A percentile compares a stretch with the other conserved stretches of the same genome.
Evolutionary conservation across 2,797 vertebrate genomes (phyloP).

Genomic region (Chrosomus eos): DNA sequence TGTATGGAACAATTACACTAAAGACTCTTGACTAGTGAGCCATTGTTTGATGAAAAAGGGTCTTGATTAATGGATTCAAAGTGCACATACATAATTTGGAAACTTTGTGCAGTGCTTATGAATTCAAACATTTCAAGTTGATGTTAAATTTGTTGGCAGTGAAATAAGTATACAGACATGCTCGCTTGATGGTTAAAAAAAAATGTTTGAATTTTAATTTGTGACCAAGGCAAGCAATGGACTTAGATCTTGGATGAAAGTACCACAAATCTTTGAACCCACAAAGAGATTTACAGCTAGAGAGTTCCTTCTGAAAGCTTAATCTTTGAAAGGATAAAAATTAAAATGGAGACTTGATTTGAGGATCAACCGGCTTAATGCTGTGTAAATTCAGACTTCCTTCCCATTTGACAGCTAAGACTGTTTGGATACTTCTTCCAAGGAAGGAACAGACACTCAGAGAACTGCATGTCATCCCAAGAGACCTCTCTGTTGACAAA

Average conservation of each 20-base stretch:
- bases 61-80: conserved; percentile 15
- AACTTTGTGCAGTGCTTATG: conserved; percentile 15
- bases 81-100: background rate
- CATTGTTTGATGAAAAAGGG: background rate
- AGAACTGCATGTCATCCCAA: conserved; percentile 24
- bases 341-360: conserved; percentile 6
- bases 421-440: conserved; percentile 10
- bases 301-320: conserved; percentile 20
- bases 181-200: background rate
- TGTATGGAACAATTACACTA: background rate
- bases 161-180: conserved; percentile 1
- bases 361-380: conserved; percentile 16
- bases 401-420: conserved; percentile 17
- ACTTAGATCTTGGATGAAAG: conserved; percentile 33
- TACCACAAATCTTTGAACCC: conserved; percentile 3
- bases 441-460: conserved; percentile 9
- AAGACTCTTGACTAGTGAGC: background rate
- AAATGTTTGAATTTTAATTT: conserved; percentile 11
- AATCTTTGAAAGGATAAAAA: conserved; percentile 32
- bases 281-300: conserved; percentile 9
- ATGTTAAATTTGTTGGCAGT: background rate
- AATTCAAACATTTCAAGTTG: background rate
- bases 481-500: conserved; percentile 33
- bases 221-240: conserved; percentile 14
- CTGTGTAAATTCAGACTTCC: conserved; percentile 3